Conservation (phyloP, 1,140 invertebrate species). For the Plodia interpunctella region DNA sequence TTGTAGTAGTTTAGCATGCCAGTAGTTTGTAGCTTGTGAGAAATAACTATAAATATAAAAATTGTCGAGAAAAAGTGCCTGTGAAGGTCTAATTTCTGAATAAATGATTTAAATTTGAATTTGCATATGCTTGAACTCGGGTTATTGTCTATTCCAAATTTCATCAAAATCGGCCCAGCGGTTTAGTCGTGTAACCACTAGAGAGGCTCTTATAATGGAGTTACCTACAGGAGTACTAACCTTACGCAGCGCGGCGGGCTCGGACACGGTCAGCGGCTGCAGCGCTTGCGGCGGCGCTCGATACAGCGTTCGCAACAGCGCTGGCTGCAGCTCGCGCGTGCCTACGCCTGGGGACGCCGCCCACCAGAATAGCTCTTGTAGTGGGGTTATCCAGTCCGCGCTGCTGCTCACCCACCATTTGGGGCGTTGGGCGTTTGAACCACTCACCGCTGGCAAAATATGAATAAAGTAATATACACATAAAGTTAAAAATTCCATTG, state of each 20-base stretch:
- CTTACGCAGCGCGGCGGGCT: slow-evolving; percentile 41
- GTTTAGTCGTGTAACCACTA: too few species aligned
- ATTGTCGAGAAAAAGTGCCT: too few species aligned
- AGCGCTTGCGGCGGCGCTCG: slow-evolving; percentile 35
- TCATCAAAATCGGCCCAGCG: too few species aligned
- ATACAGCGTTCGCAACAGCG: slow-evolving; percentile 52
- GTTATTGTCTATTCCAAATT: too few species aligned
- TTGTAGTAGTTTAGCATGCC: too few species aligned
- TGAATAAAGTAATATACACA: not conserved
- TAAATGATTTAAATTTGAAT: too few species aligned
- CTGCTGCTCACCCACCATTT: slow-evolving; percentile 41
- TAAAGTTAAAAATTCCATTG: too few species aligned
- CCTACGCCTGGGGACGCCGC: slow-evolving; percentile 38
- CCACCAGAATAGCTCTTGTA: slow-evolving; percentile 61
- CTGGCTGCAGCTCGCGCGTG: slow-evolving; percentile 41
- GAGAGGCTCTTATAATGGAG: too few species aligned
- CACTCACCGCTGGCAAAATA: slow-evolving; percentile 30
- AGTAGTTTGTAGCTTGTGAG: too few species aligned
- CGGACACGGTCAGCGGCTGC: slow-evolving; percentile 36
- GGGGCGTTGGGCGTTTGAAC: slow-evolving; percentile 16
- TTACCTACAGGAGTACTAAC: slow-evolving; percentile 24
- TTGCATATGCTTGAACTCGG: too few species aligned
- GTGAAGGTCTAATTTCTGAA: too few species aligned
- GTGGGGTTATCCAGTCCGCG: slow-evolving; percentile 37
- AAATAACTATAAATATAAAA: too few species aligned